Base-by-base conservation (phyloP, 2,113 vertebrate species). In the Actenoides lindsayi region DNA sequence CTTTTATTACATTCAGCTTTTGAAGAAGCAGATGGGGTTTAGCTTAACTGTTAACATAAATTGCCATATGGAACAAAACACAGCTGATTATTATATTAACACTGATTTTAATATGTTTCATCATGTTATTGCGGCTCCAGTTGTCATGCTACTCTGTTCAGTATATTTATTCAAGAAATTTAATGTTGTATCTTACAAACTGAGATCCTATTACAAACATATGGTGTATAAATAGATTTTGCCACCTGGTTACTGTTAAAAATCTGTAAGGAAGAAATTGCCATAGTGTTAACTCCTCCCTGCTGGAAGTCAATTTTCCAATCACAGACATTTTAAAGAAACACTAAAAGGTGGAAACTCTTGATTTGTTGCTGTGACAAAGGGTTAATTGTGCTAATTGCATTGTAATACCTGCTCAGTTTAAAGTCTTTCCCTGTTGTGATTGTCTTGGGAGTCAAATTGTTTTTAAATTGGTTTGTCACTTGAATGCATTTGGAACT, bases 81-180 rank as follows among this genome's bases (percentile, higher is more conserved):
- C 97, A 97, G 97, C 91, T 96, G 97, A 98, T 98, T 97, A 98
- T 98, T 98, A 95, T 94, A 98, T 98, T 98, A 98, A 98, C 97
- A 97, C 95, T 8, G 17, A 95, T 97, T 98, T 96, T 98, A 98
- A 98, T 98, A 95, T 16, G 51, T 89, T 98, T 97, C 94, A 92
- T 97, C 96, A 83, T 97, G 96, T 97, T 97, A 96, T 93, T 96
- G 83, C 20, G 5, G 91, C 96, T 97, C 94, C 96, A 95, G 83
- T 98, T 97, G 95, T 94, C 95, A 92, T 95, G 87, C 93, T 97
- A 71, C 92, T 97, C 95, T 95, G 96, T 96, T 97, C 94, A 85
- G 94, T 90, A 97, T 93, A 97, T 96, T 96, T 93, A 95, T 82
- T 97, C 33, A 79, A 92, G 87, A 97, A 97, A 97, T 95, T 82